phyloP scores from a whole-genome alignment of 2,113 vertebrate species.

The Pterocles gutturalis region DNA sequence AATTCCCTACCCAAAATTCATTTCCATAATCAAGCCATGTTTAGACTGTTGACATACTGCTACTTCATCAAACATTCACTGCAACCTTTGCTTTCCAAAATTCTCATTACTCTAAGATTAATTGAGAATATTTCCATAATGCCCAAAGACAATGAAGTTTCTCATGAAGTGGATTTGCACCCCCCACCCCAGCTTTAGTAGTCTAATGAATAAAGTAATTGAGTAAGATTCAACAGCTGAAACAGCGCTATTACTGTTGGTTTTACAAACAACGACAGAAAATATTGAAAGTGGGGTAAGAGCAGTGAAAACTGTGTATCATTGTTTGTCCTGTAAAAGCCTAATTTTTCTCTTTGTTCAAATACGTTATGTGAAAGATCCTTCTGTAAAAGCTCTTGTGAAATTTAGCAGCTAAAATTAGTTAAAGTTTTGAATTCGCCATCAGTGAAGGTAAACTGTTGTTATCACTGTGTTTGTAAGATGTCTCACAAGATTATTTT shows the following conservation, averaged over 20 bases:
- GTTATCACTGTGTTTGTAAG: not conserved
- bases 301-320: not conserved
- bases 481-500: not conserved
- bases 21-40: conserved; percentile 55
- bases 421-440: not conserved
- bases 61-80: conserved; percentile 50
- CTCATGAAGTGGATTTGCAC: not conserved
- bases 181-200: not conserved
- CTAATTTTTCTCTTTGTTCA: not conserved
- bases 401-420: not conserved
- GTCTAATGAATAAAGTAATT: not conserved
- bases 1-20: conserved; percentile 43
- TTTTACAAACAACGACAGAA: not conserved
- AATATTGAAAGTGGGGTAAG: not conserved
- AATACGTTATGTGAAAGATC: not conserved
- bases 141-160: not conserved
- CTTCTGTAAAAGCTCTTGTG: not conserved
- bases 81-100: conserved; percentile 22
- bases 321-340: not conserved
- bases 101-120: conserved; percentile 35
- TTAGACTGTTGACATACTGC: conserved; percentile 33
- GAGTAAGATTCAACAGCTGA: not conserved
- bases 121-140: conserved; percentile 36
- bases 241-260: not conserved
- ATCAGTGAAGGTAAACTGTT: not conserved